These are phyloP conservation scores for Dipodomys merriami DNA, from an alignment of 2,113 vertebrate species.

Conservation along the genomic window DNA sequence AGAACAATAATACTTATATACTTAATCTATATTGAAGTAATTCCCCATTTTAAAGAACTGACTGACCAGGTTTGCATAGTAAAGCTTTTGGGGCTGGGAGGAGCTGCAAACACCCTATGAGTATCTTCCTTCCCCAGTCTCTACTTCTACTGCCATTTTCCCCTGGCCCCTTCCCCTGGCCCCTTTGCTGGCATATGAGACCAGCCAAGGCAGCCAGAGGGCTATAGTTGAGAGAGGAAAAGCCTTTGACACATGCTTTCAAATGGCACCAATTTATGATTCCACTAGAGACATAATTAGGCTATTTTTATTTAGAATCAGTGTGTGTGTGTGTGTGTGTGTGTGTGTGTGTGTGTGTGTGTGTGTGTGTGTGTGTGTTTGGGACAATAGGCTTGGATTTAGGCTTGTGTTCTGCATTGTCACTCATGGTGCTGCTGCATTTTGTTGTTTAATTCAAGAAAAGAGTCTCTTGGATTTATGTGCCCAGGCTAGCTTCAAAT, in stretches of 20 bases:
- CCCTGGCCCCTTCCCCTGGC: neutral
- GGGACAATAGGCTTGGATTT: no score
- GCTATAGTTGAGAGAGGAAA: neutral
- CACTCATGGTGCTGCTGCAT: no score
- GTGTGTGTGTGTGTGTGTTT: no score
- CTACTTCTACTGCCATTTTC: neutral
- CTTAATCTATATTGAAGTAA: conserved; percentile 2
- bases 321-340: no score
- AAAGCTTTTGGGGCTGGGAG: conserved; percentile 28
- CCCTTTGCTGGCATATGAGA: neutral
- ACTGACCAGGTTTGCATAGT: neutral
- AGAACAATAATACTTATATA: conserved; percentile 30
- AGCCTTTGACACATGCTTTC: neutral
- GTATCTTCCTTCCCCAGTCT: neutral
- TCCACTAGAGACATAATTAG: conserved; percentile 37
- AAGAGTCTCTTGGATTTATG: no score
- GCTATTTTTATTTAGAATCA: conserved; percentile 47
- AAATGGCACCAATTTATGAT: conserved; percentile 10
- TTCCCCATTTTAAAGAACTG: neutral
- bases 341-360: no score
- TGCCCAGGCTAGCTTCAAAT: no score
- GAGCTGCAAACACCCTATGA: neutral
- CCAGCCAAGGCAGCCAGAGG: neutral
- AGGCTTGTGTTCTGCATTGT: no score
- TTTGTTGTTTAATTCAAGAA: no score